Evolutionary conservation across 2,797 vertebrate species (phyloP), one percentile per base, ranked within the genome.

Genomic region (Chiroxiphia lanceolata): DNA sequence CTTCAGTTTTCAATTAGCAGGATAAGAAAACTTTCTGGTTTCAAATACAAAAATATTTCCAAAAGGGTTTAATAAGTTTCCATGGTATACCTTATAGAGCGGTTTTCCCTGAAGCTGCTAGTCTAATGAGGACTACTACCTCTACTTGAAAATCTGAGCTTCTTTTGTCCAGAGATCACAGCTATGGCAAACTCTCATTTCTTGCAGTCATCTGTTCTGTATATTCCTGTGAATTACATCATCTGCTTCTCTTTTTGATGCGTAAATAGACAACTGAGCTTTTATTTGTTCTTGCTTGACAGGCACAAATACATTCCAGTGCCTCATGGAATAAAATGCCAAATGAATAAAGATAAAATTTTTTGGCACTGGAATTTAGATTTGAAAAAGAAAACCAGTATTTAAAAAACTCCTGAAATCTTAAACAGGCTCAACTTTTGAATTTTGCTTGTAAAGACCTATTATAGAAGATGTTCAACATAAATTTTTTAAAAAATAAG

Each of bases 1-100:
- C 60, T 94, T 61, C 85, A 26, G 33, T 84, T 93, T 97, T 91
- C 77, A 94, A 74, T 95, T 93, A 95, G 48, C 15, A 90, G 15
- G 27, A 71, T 93, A 91, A 96, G 48, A 76, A 95, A 92, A 17
- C 48, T 87, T 89, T 60, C 33, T 83, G n/a, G 4, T 92, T 93
- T 93, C 31, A 51, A 60, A 59, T 85, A 91, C 15, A 86, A 94
- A 47, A 74, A 31, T 72, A 80, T 38, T 93, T 87, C 69, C 65
- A 75, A 91, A 17, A 72, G 20, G 1, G 15, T 87, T 97, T 90
- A 85, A 90, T 84, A 94, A 74, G 20, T 34, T 77, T 83, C 60
- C 6, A 29, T 59, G 64, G 80, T n/a, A 51, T 69, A 86, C 11
- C 20, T 96, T 77, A 47, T 3, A 34, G 60, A 53, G 48, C 77